Conservation (phyloP, 1,140 invertebrate genomes). For the Ooceraea biroi region DNA sequence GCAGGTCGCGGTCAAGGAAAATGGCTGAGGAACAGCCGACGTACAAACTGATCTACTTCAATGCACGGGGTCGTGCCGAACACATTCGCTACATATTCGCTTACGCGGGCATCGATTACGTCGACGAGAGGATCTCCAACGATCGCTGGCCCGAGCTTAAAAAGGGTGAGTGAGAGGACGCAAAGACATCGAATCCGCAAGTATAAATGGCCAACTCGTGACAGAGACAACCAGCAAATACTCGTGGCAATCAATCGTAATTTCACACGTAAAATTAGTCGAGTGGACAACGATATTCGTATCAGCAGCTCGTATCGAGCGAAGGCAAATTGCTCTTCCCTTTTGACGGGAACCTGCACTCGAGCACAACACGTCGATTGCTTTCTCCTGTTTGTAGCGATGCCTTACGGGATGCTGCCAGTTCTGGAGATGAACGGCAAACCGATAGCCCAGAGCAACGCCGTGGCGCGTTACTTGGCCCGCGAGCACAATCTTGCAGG, state of each 20-base stretch:
- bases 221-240: neutral
- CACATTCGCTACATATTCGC: conserved; percentile 90
- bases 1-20: conserved; percentile 39
- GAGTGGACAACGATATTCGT: neutral
- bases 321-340: conserved; percentile 7
- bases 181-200: too few relatives aligned
- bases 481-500: conserved; percentile 88
- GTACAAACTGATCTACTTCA: conserved; percentile 90
- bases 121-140: conserved; percentile 88
- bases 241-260: too few relatives aligned
- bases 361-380: conserved; percentile 14
- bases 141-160: conserved; percentile 87
- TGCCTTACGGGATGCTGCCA: conserved; percentile 90
- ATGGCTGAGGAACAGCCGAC: conserved; percentile 80
- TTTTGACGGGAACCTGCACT: neutral
- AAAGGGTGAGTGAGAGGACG: conserved; percentile 83
- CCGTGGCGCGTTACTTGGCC: conserved; percentile 90
- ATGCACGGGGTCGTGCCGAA: conserved; percentile 89
- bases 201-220: neutral
- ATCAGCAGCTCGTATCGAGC: neutral
- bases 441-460: conserved; percentile 88
- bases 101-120: conserved; percentile 88
- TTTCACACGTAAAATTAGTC: conserved; percentile 26
- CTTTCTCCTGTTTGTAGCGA: conserved; percentile 77
- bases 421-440: conserved; percentile 90